Evolutionary conservation across 2,888 invertebrate species (phyloP), one percentile per base, ranked within the genome.

Genomic region (Psococerastis gibbosa): DNA sequence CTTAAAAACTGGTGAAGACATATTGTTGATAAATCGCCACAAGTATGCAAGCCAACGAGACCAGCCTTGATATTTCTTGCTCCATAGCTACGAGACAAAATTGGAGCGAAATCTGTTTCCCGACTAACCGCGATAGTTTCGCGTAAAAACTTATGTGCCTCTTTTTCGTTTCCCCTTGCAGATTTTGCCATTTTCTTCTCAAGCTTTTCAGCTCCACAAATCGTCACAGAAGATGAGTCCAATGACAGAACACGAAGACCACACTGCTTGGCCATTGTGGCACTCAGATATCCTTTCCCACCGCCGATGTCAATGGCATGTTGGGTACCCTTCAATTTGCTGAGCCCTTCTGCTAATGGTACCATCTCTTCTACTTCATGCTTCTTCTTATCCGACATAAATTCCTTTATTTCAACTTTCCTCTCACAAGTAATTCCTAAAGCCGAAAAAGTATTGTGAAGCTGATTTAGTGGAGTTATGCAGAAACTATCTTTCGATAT

Each of bases 231-330:
- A 16, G 78, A 77, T 6, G 79, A 78, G 62, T 92, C 92, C 0
- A 92, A 68, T 0, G 87, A 87, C 11, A 92, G 64, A 18, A 88
- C 81, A 32, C 75, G 75, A 45, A 83, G 62, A 20, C 66, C 59
- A 58, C 82, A 73, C 47, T 77, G 72, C 3, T 83, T 64, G 0
- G 79, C 71, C 41, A 92, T 57, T 9, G 78, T 70, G 0, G 78
- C 75, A 33, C 83, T 79, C 31, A 91, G 63, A 59, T 88, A 84
- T 0, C 89, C 92, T 56, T 84, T 80, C 0, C 92, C 92, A 54
- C 88, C 88, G 0, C 92, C 92, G 33, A 85, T 75, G 57, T 92
- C 92, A 13, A 91, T 67, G 32, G 82, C 64, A 59, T 71, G 68
- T 3, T 58, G 52, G 2, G 60, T 57, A 54, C 58, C 45, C 15